Evolutionary conservation across 2,113 vertebrate genomes (phyloP), one percentile per base, ranked within the genome.

Genomic region (Elgaria multicarinata): DNA sequence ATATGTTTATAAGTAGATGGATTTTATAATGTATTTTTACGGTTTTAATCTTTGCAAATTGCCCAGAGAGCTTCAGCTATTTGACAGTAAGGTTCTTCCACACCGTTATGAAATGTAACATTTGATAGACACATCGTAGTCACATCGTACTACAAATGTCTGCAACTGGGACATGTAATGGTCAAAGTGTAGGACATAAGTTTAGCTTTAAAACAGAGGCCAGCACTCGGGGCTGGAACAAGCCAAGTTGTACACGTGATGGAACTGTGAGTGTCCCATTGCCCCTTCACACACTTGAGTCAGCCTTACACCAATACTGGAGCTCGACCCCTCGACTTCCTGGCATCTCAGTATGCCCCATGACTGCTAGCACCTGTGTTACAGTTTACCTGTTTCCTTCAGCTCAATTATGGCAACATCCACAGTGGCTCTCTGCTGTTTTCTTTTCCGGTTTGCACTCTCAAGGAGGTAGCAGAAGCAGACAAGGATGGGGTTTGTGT

Each of bases 381-480:
- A 83, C 66, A n/a, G 26, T 4, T 84, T 91, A 97, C 96, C 94
- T 90, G 89, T 9, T 42, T 13, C 58, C 44, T 6, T 20, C 2
- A 87, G 76, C 14, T 90, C 87, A 44, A 28, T 66, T 31, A 89
- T 89, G 71, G 0, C 28, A 55, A 66, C 36, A 2, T 86, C 87
- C 66, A 42, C 46, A 39, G 75, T 3, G 6, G 50, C 36, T 62
- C 20, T 88, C 85, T 89, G 89, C 2, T 74, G n/a, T 85, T 77
- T 90, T 89, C 83, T 93, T 36, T 91, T 89, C 64, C 86, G 89
- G 74, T 74, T 93, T 39, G n/a, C 53, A 39, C 94, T 93, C 44
- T 98, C 90, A 71, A 99, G 96, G 91, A 98, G 94, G 90, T 98
- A 97, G 87, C 98, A 98, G 93, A 99, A 99, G 93, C 97, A 98